These are phyloP conservation scores for Tamandua tetradactyla DNA, from an alignment of 2,797 vertebrate genomes.

Conservation along the genomic window DNA sequence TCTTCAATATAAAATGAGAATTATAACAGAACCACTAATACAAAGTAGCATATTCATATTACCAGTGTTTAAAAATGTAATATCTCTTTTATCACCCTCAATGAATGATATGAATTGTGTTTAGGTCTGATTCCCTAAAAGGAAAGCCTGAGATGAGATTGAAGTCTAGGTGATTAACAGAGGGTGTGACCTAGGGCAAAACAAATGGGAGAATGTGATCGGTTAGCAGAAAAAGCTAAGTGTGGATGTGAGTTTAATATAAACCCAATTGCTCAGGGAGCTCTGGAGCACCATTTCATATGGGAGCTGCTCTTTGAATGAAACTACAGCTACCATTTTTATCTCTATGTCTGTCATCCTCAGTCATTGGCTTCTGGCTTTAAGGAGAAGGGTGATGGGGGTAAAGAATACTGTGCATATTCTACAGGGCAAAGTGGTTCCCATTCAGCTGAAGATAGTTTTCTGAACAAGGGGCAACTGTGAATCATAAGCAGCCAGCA, in stretches of 20 bases:
- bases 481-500: not conserved
- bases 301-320: not conserved
- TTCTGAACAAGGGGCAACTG: not conserved
- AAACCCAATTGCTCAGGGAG: not conserved
- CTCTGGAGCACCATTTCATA: not conserved
- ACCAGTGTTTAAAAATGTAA: not conserved
- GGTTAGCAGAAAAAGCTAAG: not conserved
- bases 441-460: not conserved
- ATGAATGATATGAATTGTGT: not conserved
- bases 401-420: not conserved
- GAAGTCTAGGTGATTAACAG: not conserved
- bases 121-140: not conserved
- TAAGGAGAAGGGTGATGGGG: not conserved
- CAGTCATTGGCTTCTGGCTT: not conserved
- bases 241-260: not conserved
- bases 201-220: not conserved
- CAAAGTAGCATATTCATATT: not conserved
- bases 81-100: not conserved
- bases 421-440: not conserved
- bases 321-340: not conserved
- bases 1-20: not conserved
- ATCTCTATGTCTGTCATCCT: not conserved
- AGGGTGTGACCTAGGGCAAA: not conserved
- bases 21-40: not conserved
- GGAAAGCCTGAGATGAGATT: not conserved